Base-by-base conservation (phyloP, 1,140 invertebrate genomes). In the Sitobion miscanthi region DNA sequence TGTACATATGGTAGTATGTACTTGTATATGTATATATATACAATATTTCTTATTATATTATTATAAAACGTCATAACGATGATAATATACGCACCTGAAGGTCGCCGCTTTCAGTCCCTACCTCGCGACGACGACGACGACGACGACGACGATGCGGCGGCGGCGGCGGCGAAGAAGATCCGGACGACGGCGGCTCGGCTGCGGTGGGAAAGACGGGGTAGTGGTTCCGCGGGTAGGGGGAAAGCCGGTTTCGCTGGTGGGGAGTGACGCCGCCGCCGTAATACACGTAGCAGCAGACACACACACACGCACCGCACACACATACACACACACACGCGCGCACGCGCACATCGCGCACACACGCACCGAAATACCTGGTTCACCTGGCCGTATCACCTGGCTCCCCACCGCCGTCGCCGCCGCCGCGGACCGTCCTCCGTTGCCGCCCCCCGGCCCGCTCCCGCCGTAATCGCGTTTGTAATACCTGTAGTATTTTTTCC, bases 341-440 rank as follows among this genome's bases (percentile, higher is more conserved):
- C 49, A 30, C 57, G 30, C 57, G 30, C 25, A 11, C 30, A 42
- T 2, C 42, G 6, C 23, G n/a, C 35, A 38, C 21, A 38, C 8
- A 17, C 47, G 47, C 69, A 49, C 77, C 82, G 77, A 93, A 93
- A 93, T 93, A 93, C 91, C 91, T 93, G 91, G 91, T 93, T 93
- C 91, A 93, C 91, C 91, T 93, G 91, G 91, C 49, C 91, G 91
- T 93, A 93, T 93, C 91, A 93, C 91, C 91, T 93, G 91, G 91
- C 77, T 42, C 25, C 77, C 82, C 91, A 30, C 69, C 47, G 30
- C 30, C 11, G 45, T 14, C 30, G 23, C 42, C 91, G 21, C 47
- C 25, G 38, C 38, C 77, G 23, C 77, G 69, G 47, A 49, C 38
- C 90, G 25, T 47, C 23, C 45, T 30, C 57, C 57, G 42, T 35